phyloP scores from a whole-genome alignment of 2,797 vertebrate genomes.

The Meriones psammophilus region DNA sequence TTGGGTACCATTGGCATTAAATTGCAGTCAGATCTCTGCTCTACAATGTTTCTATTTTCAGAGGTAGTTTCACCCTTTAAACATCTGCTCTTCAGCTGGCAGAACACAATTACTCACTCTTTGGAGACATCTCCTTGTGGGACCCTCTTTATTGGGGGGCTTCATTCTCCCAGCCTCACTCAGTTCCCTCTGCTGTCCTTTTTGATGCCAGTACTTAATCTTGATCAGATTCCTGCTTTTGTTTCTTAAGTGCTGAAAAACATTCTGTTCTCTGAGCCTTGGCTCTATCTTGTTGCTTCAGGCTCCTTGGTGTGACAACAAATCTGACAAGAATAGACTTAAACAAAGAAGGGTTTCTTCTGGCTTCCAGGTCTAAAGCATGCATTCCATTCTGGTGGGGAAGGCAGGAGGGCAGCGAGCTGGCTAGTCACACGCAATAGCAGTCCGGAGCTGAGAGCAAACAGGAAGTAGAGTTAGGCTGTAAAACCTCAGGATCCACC shows the following conservation, averaged over 20 bases:
- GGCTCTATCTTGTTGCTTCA: not conserved
- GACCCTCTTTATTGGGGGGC: not conserved
- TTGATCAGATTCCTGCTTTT: not conserved
- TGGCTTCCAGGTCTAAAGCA: not conserved
- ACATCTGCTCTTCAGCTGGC: not conserved
- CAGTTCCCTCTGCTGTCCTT: not conserved
- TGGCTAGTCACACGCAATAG: not conserved
- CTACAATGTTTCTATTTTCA: conserved; percentile 48
- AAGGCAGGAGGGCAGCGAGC: not conserved
- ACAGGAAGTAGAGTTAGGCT: not conserved
- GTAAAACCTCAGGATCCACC: not conserved
- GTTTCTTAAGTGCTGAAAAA: not conserved
- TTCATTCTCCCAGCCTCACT: not conserved
- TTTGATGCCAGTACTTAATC: not conserved
- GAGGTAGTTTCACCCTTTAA: not conserved
- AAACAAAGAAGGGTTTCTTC: not conserved
- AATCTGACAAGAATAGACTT: not conserved
- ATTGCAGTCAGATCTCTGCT: conserved; percentile 53
- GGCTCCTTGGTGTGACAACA: not conserved
- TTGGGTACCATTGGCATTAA: conserved; percentile 36
- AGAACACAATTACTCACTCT: not conserved
- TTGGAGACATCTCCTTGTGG: not conserved
- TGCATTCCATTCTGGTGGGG: not conserved
- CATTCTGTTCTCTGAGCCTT: not conserved
- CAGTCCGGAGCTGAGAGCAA: not conserved